A percentile compares a stretch with the other conserved stretches of the same genome.
Evolutionary conservation across 2,888 invertebrate genomes (phyloP).

Genomic region (Petrolisthes manimaculis): DNA sequence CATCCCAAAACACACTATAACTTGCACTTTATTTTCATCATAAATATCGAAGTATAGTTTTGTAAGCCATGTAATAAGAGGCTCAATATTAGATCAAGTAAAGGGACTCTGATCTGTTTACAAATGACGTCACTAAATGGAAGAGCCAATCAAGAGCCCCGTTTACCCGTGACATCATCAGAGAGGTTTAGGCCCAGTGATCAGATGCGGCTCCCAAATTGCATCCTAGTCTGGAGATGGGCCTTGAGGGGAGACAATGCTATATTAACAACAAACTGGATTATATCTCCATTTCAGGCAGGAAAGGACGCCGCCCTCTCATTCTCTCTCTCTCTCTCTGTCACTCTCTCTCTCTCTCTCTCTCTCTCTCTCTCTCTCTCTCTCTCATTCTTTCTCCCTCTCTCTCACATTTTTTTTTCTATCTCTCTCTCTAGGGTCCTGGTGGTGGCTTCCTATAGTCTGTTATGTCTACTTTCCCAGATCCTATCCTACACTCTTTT

Average conservation of each 20-base stretch:
- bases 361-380: constrained; percentile 1
- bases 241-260: neutral
- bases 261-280: neutral
- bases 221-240: neutral
- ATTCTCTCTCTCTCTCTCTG: neutral
- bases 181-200: neutral
- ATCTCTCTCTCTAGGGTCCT: neutral
- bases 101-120: neutral
- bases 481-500: too few species aligned
- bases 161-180: constrained; percentile 1
- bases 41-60: too few species aligned
- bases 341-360: neutral
- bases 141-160: neutral
- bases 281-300: neutral
- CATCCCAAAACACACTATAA: too few species aligned
- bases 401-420: too few species aligned
- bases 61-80: too few species aligned
- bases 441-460: too few species aligned
- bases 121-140: neutral
- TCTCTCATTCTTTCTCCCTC: neutral
- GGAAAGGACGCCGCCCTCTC: neutral
- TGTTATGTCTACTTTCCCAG: too few species aligned
- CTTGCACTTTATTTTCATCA: too few species aligned
- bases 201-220: neutral
- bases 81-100: neutral